These are phyloP conservation scores for Trematomus bernacchii DNA, from an alignment of 2,797 vertebrate genomes.

Conservation along the genomic window DNA sequence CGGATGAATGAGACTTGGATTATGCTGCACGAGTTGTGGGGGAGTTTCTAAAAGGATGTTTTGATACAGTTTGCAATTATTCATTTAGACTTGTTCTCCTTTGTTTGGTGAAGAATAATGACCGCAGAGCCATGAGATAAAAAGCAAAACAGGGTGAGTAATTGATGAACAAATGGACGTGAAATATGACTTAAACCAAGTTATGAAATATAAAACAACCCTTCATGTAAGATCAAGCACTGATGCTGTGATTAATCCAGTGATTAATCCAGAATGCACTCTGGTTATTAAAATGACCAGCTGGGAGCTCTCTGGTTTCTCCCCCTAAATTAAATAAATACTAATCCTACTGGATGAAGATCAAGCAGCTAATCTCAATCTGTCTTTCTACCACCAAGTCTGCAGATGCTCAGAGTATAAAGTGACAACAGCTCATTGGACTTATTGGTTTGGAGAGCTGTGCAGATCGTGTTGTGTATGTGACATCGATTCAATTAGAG, in stretches of 20 bases:
- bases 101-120: no score
- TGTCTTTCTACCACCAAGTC: constrained; percentile 11
- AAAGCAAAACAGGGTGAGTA: no score
- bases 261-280: not conserved
- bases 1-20: no score
- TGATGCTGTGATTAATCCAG: not conserved
- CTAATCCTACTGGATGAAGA: constrained; percentile 8
- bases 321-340: constrained; percentile 14
- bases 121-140: no score
- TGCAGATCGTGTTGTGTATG: not conserved
- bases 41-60: no score
- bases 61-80: no score
- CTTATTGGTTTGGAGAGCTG: not conserved
- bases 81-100: no score
- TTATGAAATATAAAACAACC: not conserved
- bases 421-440: constrained; percentile 14
- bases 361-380: constrained; percentile 2
- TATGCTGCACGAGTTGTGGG: no score
- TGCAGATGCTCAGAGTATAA: constrained; percentile 18
- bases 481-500: not conserved
- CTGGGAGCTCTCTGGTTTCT: constrained; percentile 6
- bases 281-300: constrained; percentile 28
- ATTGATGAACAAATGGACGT: no score
- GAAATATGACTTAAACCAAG: not conserved
- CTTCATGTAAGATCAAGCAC: not conserved